These are phyloP conservation scores for Dendrolimus pini DNA, from an alignment of 2,888 invertebrate genomes.

Conservation along the genomic window DNA sequence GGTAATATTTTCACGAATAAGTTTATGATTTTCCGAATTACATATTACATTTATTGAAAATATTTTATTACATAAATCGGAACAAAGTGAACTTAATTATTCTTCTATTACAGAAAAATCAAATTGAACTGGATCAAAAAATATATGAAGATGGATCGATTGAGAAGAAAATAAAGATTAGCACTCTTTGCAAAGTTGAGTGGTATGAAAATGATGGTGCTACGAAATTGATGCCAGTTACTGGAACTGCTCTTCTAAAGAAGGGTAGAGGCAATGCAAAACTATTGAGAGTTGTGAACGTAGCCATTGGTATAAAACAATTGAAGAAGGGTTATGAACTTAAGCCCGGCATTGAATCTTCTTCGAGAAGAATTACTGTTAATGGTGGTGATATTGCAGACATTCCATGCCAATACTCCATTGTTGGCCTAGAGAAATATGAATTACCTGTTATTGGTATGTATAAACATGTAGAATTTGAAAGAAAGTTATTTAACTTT, in stretches of 20 bases:
- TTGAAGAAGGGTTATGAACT: conserved; percentile 77
- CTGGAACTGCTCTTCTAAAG: conserved; percentile 75
- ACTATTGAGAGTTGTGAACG: conserved; percentile 74
- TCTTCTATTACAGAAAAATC: conserved; percentile 53
- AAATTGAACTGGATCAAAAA: conserved; percentile 64
- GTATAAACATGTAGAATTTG: conserved; percentile 14
- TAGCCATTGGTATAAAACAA: conserved; percentile 74
- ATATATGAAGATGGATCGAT: conserved; percentile 62
- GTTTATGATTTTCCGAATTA: too few relatives aligned
- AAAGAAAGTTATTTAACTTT: too few relatives aligned
- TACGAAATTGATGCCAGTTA: conserved; percentile 75
- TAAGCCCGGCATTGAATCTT: conserved; percentile 79
- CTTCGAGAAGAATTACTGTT: conserved; percentile 78
- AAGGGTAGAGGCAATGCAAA: conserved; percentile 70
- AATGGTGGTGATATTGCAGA: conserved; percentile 78
- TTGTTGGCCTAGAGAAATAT: conserved; percentile 80
- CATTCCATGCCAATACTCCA: conserved; percentile 80
- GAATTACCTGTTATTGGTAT: conserved; percentile 84
- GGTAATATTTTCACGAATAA: conserved; percentile 49
- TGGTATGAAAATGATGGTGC: conserved; percentile 81
- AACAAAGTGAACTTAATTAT: neutral
- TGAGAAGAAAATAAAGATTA: conserved; percentile 79
- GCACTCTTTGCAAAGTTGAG: conserved; percentile 80
- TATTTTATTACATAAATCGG: too few relatives aligned
- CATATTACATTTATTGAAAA: too few relatives aligned